Evolutionary conservation across 2,113 vertebrate species (phyloP).

Genomic region (Haemorhous mexicanus): DNA sequence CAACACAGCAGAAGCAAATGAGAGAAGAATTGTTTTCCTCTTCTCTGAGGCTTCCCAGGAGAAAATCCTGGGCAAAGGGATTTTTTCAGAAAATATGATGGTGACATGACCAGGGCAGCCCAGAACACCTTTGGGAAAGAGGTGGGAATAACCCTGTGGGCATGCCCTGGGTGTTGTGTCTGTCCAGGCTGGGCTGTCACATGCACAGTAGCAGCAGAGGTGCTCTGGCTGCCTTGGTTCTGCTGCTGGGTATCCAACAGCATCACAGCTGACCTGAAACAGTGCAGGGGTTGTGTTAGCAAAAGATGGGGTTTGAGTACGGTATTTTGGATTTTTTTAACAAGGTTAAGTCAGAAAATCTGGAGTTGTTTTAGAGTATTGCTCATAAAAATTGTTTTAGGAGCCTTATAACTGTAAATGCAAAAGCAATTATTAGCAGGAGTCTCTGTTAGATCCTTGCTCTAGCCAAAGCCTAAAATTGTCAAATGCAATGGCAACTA

Average conservation of each 20-base stretch:
- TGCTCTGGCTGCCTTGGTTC: rapidly evolving
- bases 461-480: not conserved
- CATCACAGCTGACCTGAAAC: not conserved
- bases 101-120: not conserved
- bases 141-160: not conserved
- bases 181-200: not conserved
- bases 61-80: too few species aligned
- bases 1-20: too few species aligned
- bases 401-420: not conserved
- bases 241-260: not conserved
- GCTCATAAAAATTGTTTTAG: not conserved
- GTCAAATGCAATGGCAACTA: not conserved
- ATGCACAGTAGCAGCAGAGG: not conserved
- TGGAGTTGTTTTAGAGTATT: not conserved
- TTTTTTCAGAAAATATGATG: too few species aligned
- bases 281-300: not conserved
- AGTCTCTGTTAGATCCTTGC: not conserved
- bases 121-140: not conserved
- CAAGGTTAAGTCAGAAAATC: not conserved
- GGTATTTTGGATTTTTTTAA: not conserved
- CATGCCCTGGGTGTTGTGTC: rapidly evolving
- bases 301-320: not conserved
- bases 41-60: too few species aligned
- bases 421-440: not conserved
- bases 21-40: too few species aligned